Base-by-base conservation (phyloP, 2,113 vertebrate genomes). In the Macroglossus sobrinus region DNA sequence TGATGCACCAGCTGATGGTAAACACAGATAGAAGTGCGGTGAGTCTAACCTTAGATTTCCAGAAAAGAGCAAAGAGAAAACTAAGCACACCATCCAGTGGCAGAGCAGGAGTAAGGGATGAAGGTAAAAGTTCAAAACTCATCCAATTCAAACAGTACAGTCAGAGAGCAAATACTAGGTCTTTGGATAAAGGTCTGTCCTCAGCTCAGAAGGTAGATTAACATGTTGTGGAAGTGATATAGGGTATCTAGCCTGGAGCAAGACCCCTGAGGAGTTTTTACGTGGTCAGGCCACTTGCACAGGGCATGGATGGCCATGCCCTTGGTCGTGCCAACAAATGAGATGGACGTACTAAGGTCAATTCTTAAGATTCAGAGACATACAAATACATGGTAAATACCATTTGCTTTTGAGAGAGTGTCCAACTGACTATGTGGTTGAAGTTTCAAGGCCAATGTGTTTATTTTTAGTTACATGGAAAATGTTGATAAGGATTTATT, bases 391-490 rank as follows among this genome's bases (percentile, higher is more conserved):
- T 28, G 33, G 40, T 5, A 91, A 74, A 66, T 55, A 47, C 35
- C 24, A 57, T 69, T 79, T 19, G 0, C 35, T 47, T 90, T 66
- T 19, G 76, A 80, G 53, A 90, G 47, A 63, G 22, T 38, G 28
- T 28, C 21, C 50, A 59, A 7, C 3, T 71, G 57, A 72, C 4
- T 47, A 30, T 75, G 14, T 55, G 13, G 35, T n/a, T 69, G 24
- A 63, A 69, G 84, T 95, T 96, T 86, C 21, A 69, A 63, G 68
- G 26, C 75, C 85, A 79, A 16, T 82, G 40, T 92, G n/a, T 80
- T 95, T 89, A 57, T 50, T 85, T 84, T 78, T 64, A 89, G 50
- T 74, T 68, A 84, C 92, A 47, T 95, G 68, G 21, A 95, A 89
- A 96, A 85, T 85, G 82, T 43, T 55, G 59, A 76, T 93, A 66